Conservation (phyloP, 2,113 vertebrate species). For the Eurystomus gularis region DNA sequence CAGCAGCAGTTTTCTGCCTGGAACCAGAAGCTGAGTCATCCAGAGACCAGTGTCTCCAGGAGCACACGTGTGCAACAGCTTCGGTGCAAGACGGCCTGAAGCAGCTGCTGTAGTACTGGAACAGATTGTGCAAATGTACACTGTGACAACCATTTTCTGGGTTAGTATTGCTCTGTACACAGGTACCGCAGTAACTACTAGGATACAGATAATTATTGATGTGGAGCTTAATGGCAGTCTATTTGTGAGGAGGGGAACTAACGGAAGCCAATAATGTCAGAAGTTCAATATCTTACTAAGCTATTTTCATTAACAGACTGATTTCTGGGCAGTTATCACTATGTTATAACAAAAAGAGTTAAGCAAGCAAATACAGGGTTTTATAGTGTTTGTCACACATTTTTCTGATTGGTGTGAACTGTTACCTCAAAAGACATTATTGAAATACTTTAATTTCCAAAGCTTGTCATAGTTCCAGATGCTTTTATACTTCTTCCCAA, state of each 20-base stretch:
- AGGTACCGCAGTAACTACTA: background rate
- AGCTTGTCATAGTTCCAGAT: slow-evolving; percentile 67
- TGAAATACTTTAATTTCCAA: slow-evolving; percentile 57
- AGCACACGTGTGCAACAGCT: fast-evolving
- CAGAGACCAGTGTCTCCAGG: background rate
- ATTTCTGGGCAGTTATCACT: background rate
- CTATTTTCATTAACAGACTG: background rate
- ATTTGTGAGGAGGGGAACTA: background rate
- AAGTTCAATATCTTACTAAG: background rate
- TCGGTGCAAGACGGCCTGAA: fast-evolving
- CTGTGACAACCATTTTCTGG: background rate
- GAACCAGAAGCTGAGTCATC: slow-evolving; percentile 19
- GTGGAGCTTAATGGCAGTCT: background rate
- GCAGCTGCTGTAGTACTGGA: background rate
- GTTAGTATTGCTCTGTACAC: background rate
- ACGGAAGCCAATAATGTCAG: background rate
- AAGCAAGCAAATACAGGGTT: background rate
- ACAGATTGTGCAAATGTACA: background rate
- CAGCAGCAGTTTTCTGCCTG: background rate
- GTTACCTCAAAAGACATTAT: slow-evolving; percentile 57
- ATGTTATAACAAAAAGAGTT: background rate
- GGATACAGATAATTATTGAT: background rate
- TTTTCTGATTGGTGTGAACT: slow-evolving; percentile 16
- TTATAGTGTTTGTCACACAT: background rate
- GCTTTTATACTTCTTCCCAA: slow-evolving; percentile 41